Evolutionary conservation across 1,140 invertebrate species (phyloP), one percentile per base, ranked within the genome.

Genomic region (Lineus longissimus): DNA sequence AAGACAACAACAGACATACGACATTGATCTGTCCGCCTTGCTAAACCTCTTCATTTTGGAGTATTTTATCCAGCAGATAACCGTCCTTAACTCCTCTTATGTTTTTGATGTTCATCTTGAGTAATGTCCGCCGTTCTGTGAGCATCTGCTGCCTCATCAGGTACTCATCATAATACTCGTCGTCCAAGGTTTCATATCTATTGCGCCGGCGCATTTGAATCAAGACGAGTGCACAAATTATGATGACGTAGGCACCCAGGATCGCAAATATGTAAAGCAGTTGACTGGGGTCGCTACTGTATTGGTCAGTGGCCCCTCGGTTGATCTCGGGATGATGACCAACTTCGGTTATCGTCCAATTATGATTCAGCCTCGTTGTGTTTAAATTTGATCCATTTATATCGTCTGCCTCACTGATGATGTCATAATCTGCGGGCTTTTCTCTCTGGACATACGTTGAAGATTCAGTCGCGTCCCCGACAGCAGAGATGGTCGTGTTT

Each of bases 1-100:
- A n/a, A n/a, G n/a, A n/a, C n/a, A n/a, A n/a, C n/a, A n/a, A n/a
- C n/a, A n/a, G n/a, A n/a, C n/a, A n/a, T n/a, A n/a, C n/a, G n/a
- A n/a, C n/a, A n/a, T n/a, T n/a, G n/a, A n/a, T n/a, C n/a, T n/a
- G n/a, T n/a, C n/a, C n/a, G n/a, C n/a, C n/a, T 36, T 36, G 6
- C n/a, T 51, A 51, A 19, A 51, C 47, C n/a, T 51, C 47, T 51
- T 51, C 47, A n/a, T 51, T 51, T 51, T 6, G 47, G 33, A 36
- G 33, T 7, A 51, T 51, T n/a, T 51, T 51, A 51, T 51, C 47
- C 6, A 51, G 25, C 25, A 51, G 47, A 9, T 27, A n/a, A 7
- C 47, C 47, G n/a, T 51, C 47, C n/a, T 51, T 51, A 23, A 51
- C n/a, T n/a, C 47, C 47, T 51, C 25, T 4, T 27, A 51, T 51